Base-by-base conservation (phyloP, 2,888 invertebrate genomes). In the Drosophila koepferae region DNA sequence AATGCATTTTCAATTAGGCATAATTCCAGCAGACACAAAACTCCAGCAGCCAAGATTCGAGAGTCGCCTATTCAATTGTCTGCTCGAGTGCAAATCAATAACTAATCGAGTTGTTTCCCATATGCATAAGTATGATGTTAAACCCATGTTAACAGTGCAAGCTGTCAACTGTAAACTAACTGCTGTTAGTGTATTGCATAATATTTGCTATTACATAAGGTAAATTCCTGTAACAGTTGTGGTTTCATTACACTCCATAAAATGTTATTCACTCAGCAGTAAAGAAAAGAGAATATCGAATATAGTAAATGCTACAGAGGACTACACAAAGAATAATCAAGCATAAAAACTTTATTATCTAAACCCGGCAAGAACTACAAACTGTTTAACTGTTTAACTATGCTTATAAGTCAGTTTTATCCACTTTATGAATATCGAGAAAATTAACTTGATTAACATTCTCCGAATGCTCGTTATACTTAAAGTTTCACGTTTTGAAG, bases 1-100 rank as follows among this genome's bases (percentile, higher is more conserved):
- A 83, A 86, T 84, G 86, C 89, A 90, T 83, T 84, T 90, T 90
- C 81, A 86, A 90, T 89, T 86, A 88, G 86, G 68, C 76, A 88
- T 90, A 82, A 82, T 88, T 88, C 72, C 74, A 78, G 88, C 84
- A 63, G 86, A 65, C 80, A 58, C 54, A 43, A 53, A 65, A 56
- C 56, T 28, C 46, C 18, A 75, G 56, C 46, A 41, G 31, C 31
- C 7, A 18, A 51, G n/a, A 36, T 31, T 16, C 79, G 63, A 70
- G 77, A 59, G 63, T 62, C 36, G 56, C 60, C 18, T 8, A 31
- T 10, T 10, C 18, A 58, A 55, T 59, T 43, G 48, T 38, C 28
- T 4, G 28, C 12, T 16, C 20, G 4, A 16, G 18, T 5, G 16
- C 14, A 18, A 51, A 51, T 51, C 51, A 51, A 51, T 34, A 51